Evolutionary conservation across 2,797 vertebrate genomes (phyloP), one percentile per base, ranked within the genome.

Genomic region (Balearica regulorum): DNA sequence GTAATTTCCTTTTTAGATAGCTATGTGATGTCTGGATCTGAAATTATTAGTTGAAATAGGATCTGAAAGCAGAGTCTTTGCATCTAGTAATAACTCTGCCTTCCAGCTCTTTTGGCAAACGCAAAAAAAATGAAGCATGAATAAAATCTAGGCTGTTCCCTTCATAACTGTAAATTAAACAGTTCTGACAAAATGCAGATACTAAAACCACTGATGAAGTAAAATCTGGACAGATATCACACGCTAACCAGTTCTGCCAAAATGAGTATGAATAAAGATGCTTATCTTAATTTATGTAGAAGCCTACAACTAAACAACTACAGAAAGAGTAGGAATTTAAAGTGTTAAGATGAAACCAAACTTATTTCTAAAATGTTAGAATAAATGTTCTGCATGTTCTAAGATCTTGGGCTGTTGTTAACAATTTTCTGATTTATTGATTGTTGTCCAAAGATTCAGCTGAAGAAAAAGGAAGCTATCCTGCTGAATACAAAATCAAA

Each of bases 1-100:
- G 95, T 96, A 95, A 90, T 96, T 96, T 95, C 70, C 69, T 83
- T 95, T 96, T 90, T 92, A 87, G 84, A 93, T 87, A 94, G 46
- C 41, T 91, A 48, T 80, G 76, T 91, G 80, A 86, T 91, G 53
- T 77, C 73, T 77, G 65, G 31, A 31, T 88, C 76, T 95, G 65
- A 97, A 92, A 93, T 96, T 87, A 90, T 92, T 95, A 89, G 43
- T 89, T 89, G 82, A 94, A 96, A 95, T 69, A 70, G 71, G 71
- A 95, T 93, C 78, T 89, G 91, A 96, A 96, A 96, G 72, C 17
- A 55, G 22, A 87, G 62, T n/a, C 58, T 76, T 89, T 49, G 31
- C 46, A 72, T 90, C 61, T 57, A 85, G 75, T 82, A 93, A 92
- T 62, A 94, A 91, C 33, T 86, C 19, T 92, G 79, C 86, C 83